These are phyloP conservation scores for Drosophila paulistorum DNA, from an alignment of 1,140 invertebrate species.

Conservation along the genomic window DNA sequence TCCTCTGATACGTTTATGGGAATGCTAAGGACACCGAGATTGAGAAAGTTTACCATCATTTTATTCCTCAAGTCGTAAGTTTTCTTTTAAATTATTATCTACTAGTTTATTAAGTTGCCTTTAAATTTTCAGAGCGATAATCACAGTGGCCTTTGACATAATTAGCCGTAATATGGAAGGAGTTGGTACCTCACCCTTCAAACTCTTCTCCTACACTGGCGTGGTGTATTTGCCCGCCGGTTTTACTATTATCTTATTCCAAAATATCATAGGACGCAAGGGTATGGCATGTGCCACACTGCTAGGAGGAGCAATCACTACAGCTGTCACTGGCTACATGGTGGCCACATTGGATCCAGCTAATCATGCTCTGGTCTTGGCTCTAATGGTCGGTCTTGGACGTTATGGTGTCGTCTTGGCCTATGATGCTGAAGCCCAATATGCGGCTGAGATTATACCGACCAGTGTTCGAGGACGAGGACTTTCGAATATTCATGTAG, in stretches of 20 bases:
- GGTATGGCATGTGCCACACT: conserved; percentile 85
- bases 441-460: conserved; percentile 87
- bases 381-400: conserved; percentile 84
- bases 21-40: conserved; percentile 84
- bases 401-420: conserved; percentile 86
- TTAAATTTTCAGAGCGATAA: conserved; percentile 83
- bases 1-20: conserved; percentile 81
- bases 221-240: conserved; percentile 85
- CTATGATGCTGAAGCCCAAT: conserved; percentile 86
- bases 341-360: conserved; percentile 68
- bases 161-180: conserved; percentile 86
- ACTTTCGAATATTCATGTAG: conserved; percentile 84
- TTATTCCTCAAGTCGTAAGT: conserved; percentile 86
- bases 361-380: conserved; percentile 57
- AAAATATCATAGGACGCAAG: conserved; percentile 85
- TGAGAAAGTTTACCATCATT: conserved; percentile 84
- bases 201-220: conserved; percentile 84
- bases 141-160: conserved; percentile 86
- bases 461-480: conserved; percentile 86
- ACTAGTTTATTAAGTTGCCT: background rate
- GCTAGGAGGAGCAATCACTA: conserved; percentile 84
- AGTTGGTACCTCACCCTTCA: conserved; percentile 85
- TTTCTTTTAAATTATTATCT: background rate
- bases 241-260: conserved; percentile 84
- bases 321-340: conserved; percentile 71